Evolutionary conservation across 2,888 invertebrate species (phyloP).

Genomic region (Dicyrtoma fusca): DNA sequence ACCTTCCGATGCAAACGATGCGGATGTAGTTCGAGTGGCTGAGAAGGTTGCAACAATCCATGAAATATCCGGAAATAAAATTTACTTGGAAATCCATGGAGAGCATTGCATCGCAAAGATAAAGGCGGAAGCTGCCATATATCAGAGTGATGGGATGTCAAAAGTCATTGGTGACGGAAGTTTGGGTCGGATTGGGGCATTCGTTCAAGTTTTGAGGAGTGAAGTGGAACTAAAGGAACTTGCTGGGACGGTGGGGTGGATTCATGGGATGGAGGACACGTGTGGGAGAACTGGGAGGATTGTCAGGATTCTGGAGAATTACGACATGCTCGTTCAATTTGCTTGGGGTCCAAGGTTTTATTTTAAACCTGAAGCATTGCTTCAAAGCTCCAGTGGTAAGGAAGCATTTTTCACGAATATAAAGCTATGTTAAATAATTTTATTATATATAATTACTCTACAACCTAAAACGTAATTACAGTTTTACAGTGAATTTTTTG

Average conservation of each 20-base stretch:
- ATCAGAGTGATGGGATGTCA: not conserved
- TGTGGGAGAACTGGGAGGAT: conserved; percentile 18
- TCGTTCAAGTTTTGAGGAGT: conserved; percentile 4
- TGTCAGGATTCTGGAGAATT: not conserved
- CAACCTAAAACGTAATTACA: not conserved
- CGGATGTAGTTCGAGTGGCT: not conserved
- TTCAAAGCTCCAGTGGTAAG: conserved; percentile 15
- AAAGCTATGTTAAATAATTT: no score
- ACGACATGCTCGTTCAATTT: conserved; percentile 17
- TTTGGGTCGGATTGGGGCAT: not conserved
- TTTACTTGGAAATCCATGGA: conserved; percentile 9
- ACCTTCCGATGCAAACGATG: not conserved
- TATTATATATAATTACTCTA: no score
- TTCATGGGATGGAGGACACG: conserved; percentile 9
- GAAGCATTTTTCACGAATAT: no score
- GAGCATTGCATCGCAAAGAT: not conserved
- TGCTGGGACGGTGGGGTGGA: not conserved
- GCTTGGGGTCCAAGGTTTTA: conserved; percentile 2
- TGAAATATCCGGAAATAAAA: not conserved
- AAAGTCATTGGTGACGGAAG: not conserved
- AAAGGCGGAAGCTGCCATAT: not conserved
- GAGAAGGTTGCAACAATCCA: conserved; percentile 6
- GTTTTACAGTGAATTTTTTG: no score
- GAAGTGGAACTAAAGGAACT: not conserved
- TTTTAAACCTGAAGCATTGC: conserved; percentile 9